phyloP scores from a whole-genome alignment of 2,113 vertebrate genomes.

The Erythrocercus mccallii region DNA sequence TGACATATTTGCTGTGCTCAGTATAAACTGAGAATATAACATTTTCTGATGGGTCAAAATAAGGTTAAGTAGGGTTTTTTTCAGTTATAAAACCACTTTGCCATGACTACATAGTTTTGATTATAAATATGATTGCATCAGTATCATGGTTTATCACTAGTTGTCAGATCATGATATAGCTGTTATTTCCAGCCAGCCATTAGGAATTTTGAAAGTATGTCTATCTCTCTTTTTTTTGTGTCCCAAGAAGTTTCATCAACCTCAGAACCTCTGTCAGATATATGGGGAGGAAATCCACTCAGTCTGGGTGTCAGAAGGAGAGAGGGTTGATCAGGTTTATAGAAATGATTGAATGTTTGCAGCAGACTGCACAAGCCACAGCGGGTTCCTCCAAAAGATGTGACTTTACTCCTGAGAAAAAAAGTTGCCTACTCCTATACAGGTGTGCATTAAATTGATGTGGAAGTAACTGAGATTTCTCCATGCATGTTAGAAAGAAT shows the following conservation, averaged over 20 bases:
- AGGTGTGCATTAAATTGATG: neutral
- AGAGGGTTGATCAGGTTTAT: neutral
- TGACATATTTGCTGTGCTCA: neutral
- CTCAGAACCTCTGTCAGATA: constrained; percentile 14
- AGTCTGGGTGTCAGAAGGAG: neutral
- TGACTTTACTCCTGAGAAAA: neutral
- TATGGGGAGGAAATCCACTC: neutral
- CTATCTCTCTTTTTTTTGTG: constrained; percentile 21
- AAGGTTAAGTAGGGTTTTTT: neutral
- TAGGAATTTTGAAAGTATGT: constrained; percentile 45
- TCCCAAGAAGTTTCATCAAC: constrained; percentile 39
- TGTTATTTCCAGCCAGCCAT: neutral
- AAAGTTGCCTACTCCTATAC: neutral
- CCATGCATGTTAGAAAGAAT: neutral
- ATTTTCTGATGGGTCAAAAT: neutral
- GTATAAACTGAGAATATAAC: neutral
- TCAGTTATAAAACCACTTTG: neutral
- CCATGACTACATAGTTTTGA: neutral
- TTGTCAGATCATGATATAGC: neutral
- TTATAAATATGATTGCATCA: neutral
- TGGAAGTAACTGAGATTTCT: neutral
- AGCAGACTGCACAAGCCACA: neutral
- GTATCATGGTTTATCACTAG: neutral
- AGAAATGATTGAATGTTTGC: neutral
- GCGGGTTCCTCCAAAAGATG: neutral